Evolutionary conservation across 2,888 invertebrate species (phyloP), one percentile per base, ranked within the genome.

Genomic region (Eupithecia pulchellata): DNA sequence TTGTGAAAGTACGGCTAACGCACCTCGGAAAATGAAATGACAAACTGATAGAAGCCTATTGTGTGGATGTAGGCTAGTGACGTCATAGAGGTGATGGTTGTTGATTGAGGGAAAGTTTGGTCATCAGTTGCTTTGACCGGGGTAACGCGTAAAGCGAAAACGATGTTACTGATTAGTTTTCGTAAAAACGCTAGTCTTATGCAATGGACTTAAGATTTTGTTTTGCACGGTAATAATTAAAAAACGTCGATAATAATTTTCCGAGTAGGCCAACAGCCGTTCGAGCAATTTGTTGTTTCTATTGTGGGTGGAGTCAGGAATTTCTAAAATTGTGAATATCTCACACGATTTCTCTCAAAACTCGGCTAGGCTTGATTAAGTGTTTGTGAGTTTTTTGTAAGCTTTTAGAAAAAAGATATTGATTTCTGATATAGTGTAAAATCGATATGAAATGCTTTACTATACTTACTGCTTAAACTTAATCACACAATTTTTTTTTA

Each of bases 1-100:
- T 72, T 64, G 77, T 68, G 77, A 77, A 77, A 77, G 77, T 72
- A 36, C 61, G 70, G 69, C 62, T 62, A 62, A 62, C 72, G 71
- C 76, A 72, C 74, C 69, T 72, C 58, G 34, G 20, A 30, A 60
- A 71, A 73, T 32, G 39, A 61, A 64, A 57, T 68, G 55, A 72
- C 66, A 63, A 68, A 65, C 39, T 20, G 30, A 66, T 63, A 47
- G 63, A 58, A 58, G 62, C 34, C n/a, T 39, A 66, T 69, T 52
- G 47, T 65, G 29, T 57, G 29, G 52, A 52, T 25, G 25, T 57
- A 17, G 57, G 57, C 57, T 29, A 57, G 57, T 57, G 17, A 17
- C 57, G 20, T 17, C 29, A 29, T 17, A 17, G 29, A 57, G 14
- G 27, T 57, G 27, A 57, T 29, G 57, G 29, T 29, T 57, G 27